Base-by-base conservation (phyloP, 2,888 invertebrate genomes). In the Sympetrum striolatum region DNA sequence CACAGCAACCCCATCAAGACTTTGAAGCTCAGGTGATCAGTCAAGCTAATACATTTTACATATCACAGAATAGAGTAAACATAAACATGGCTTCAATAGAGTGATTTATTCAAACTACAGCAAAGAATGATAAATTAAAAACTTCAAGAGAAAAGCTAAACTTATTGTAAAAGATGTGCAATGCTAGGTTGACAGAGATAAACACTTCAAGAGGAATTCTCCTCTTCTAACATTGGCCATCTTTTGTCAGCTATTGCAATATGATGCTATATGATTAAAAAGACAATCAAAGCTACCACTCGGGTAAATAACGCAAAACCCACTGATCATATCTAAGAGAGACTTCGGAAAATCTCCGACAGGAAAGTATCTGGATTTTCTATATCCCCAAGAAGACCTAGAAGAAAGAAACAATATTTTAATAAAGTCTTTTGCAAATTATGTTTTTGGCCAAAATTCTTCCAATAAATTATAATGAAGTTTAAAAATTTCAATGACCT, bases 361-460 rank as follows among this genome's bases (percentile, higher is more conserved):
- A 96, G 94, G 93, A 95, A 96, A 91, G 94, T 94, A 92, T 96
- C 96, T 80, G 97, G 96, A 92, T 96, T 95, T 44, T 96, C 94
- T 91, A 97, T 95, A 92, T 96, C 96, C 91, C 95, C 96, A 92
- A 97, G 94, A 92, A 97, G 94, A 93, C 95, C 96, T 96, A 93
- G 58, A 94, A 94, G 91, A 92, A 91, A 91, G 92, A 92, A 90
- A 73, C 81, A 1, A 90, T 31, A 31, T 12, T 14, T 64, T 64
- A 64, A 64, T 25, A 14, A 25, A 73, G 12, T 25, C 3, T 10
- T 14, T 73, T 31, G 12, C 31, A 10, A 31, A 31, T n/a, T 2
- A 18, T 8, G 22, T 64, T 25, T 22, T 6, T 64, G n/a, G 0
- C 22, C 18, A 1, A 60, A 60, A 64, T 8, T 2, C 22, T 64